Conservation (phyloP, 1,140 invertebrate species). For the Diprion similis region DNA sequence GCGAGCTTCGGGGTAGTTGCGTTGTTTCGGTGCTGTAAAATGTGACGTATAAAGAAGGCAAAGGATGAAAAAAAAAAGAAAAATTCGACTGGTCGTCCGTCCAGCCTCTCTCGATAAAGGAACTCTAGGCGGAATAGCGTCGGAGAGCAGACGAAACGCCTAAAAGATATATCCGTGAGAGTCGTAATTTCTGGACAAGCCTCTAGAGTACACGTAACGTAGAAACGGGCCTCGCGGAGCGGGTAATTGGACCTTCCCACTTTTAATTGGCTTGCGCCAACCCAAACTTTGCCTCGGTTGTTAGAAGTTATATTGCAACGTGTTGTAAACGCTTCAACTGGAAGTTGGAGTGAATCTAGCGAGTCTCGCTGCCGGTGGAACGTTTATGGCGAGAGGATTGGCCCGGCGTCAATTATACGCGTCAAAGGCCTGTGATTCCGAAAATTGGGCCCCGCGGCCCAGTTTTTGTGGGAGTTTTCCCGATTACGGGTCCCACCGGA, state of each 20-base stretch:
- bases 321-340: slow-evolving; percentile 48
- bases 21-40: slow-evolving; percentile 4
- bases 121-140: background rate
- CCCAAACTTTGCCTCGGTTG: slow-evolving; percentile 43
- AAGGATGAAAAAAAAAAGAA: background rate
- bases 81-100: background rate
- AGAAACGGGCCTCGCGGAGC: background rate
- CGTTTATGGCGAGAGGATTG: slow-evolving; percentile 49
- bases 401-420: slow-evolving; percentile 47
- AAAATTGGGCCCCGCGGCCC: slow-evolving; percentile 41
- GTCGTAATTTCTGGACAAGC: background rate
- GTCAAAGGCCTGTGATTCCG: slow-evolving; percentile 41
- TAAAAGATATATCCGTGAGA: background rate
- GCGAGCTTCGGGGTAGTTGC: background rate
- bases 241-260: slow-evolving; percentile 57
- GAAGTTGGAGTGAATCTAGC: slow-evolving; percentile 41
- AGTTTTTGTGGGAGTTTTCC: slow-evolving; percentile 41
- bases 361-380: slow-evolving; percentile 6
- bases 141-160: background rate
- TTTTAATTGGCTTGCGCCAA: slow-evolving; percentile 58
- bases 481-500: slow-evolving; percentile 32
- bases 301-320: slow-evolving; percentile 53
- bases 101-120: background rate
- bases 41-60: background rate
- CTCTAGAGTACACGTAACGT: too few species aligned